Conservation (phyloP, 2,888 invertebrate species). For the Pasiphila rectangulata region DNA sequence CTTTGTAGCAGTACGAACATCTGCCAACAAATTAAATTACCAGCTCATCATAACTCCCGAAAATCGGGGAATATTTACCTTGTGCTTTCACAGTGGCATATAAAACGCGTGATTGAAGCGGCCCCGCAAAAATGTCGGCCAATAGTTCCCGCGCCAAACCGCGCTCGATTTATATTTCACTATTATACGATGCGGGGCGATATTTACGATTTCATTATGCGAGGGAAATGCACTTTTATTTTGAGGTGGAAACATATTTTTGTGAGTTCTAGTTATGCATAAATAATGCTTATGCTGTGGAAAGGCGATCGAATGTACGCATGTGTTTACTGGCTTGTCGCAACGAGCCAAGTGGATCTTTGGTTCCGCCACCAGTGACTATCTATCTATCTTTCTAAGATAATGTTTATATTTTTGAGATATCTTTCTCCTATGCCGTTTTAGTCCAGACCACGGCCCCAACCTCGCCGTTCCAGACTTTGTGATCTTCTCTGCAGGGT, state of each 20-base stretch:
- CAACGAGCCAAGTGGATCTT: too few species aligned
- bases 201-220: constrained; percentile 72
- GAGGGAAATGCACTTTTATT: constrained; percentile 46
- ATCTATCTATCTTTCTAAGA: too few species aligned
- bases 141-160: constrained; percentile 65
- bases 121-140: constrained; percentile 70
- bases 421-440: too few species aligned
- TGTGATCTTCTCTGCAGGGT: too few species aligned
- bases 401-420: too few species aligned
- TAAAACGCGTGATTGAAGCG: constrained; percentile 65
- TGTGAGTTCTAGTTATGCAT: too few species aligned
- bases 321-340: too few species aligned
- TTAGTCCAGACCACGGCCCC: too few species aligned
- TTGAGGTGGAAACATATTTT: constrained; percentile 21
- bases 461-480: too few species aligned
- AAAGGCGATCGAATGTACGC: too few species aligned
- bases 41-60: constrained; percentile 14
- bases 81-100: constrained; percentile 22
- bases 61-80: constrained; percentile 21
- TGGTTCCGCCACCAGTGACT: too few species aligned
- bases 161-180: constrained; percentile 66
- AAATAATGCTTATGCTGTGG: too few species aligned
- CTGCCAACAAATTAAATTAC: constrained; percentile 20
- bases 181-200: constrained; percentile 50
- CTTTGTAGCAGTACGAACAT: constrained; percentile 8